Evolutionary conservation across 2,113 vertebrate genomes (phyloP), one percentile per base, ranked within the genome.

Genomic region (Damaliscus lunatus): DNA sequence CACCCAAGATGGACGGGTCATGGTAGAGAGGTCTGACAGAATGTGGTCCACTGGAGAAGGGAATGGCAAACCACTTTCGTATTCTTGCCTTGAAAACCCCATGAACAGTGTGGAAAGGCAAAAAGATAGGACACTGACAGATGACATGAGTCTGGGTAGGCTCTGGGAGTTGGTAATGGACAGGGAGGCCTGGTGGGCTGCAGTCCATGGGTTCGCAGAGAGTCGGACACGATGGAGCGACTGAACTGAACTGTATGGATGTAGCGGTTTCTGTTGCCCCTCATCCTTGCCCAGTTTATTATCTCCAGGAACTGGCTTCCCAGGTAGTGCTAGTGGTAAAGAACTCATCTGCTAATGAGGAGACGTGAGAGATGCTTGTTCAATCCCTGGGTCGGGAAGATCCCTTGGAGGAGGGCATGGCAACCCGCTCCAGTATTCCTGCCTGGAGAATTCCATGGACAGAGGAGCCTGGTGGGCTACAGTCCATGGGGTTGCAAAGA

Each of bases 201-300:
- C 64, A 36, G n/a, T 71, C 9, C 19, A 5, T 23, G 17, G 64
- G n/a, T 19, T 36, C 17, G 1, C 64, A 71, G 17, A 67, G 64
- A 71, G 33, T 67, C 16, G 1, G n/a, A 36, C 64, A 11, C 17
- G 2, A 36, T 8, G 10, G 64, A 67, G 64, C 0, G 0, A 19
- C 62, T 67, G 62, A 31, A 55, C 55, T 55, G 21, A 59, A 59
- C 13, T 16, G 29, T 2, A 6, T 23, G 31, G 48, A 15, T 5
- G 85, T 3, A 7, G 6, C 8, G 15, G 36, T 33, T 13, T 25
- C n/a, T 3, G n/a, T 10, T 3, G 59, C 36, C 23, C 17, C 14
- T 25, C n/a, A 9, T 14, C 13, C 57, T 62, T 3, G 23, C 71
- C 71, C 71, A 14, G 71, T 7, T 74, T 43, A 43, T 74, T 25